These are phyloP conservation scores for Popillia japonica DNA, from an alignment of 1,140 invertebrate genomes.

Conservation along the genomic window DNA sequence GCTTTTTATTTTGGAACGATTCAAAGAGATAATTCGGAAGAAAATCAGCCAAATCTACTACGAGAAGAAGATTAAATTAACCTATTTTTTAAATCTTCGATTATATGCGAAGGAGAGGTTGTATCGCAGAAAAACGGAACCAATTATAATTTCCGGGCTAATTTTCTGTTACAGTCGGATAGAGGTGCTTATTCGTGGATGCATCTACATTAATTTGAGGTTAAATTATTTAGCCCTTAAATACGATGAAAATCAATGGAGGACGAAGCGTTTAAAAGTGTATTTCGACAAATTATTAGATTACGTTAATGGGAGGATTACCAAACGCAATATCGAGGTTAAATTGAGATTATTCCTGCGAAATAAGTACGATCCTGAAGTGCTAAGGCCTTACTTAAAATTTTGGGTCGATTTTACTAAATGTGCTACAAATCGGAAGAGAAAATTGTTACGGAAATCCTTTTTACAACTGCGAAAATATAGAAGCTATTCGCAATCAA, in stretches of 20 bases:
- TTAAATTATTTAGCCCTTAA: not conserved
- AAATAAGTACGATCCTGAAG: conserved; percentile 16
- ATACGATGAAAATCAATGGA: conserved; percentile 12
- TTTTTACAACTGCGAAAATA: conserved; percentile 43
- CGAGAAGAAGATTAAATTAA: conserved; percentile 44
- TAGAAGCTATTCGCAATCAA: conserved; percentile 29
- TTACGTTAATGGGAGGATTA: conserved; percentile 8
- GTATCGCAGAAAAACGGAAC: not conserved
- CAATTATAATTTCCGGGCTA: not conserved
- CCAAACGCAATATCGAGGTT: not conserved
- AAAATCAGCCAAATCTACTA: conserved; percentile 41
- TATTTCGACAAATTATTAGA: conserved; percentile 36
- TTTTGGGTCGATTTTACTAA: conserved; percentile 41
- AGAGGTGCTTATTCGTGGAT: conserved; percentile 28
- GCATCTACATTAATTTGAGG: not conserved
- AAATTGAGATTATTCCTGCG: conserved; percentile 23
- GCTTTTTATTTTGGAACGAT: conserved; percentile 37
- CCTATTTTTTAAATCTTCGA: conserved; percentile 37
- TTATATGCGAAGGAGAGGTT: conserved; percentile 2
- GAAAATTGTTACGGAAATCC: conserved; percentile 41
- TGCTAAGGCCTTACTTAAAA: conserved; percentile 21
- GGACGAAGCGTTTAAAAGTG: not conserved
- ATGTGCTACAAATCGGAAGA: conserved; percentile 27
- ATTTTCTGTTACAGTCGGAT: not conserved
- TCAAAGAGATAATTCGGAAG: conserved; percentile 37